A percentile compares a stretch with the other conserved stretches of the same genome.
Conservation (phyloP, 2,888 invertebrate species). For the Euclidia mi region DNA sequence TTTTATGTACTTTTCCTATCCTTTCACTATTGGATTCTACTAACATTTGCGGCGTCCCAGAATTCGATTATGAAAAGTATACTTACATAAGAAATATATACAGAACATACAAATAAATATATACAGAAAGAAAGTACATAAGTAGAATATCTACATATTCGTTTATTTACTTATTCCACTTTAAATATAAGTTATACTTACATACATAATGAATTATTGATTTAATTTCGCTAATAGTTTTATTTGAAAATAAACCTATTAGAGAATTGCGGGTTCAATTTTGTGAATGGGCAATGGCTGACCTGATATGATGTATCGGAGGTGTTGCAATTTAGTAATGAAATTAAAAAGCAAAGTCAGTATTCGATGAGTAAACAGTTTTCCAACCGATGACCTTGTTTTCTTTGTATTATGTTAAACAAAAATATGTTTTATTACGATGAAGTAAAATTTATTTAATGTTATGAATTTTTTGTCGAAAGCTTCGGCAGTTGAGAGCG, state of each 20-base stretch:
- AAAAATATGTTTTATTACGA: background rate
- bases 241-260: constrained; percentile 42
- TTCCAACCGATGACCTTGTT: constrained; percentile 13
- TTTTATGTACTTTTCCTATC: too few species aligned
- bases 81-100: too few species aligned
- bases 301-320: constrained; percentile 35
- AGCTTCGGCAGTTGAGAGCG: constrained; percentile 2
- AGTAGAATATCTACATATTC: too few species aligned
- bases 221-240: constrained; percentile 48
- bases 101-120: too few species aligned
- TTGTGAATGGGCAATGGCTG: constrained; percentile 23
- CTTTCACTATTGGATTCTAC: too few species aligned
- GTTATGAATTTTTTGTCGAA: background rate
- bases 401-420: background rate
- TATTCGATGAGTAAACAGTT: constrained; percentile 42
- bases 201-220: background rate
- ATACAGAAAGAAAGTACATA: too few species aligned
- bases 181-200: too few species aligned
- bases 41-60: too few species aligned
- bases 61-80: too few species aligned
- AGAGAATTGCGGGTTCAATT: constrained; percentile 26
- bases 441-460: background rate
- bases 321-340: constrained; percentile 54
- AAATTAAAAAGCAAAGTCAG: constrained; percentile 49
- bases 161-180: too few species aligned